phyloP scores from a whole-genome alignment of 2,888 invertebrate genomes.

The Siphlonurus alternatus region DNA sequence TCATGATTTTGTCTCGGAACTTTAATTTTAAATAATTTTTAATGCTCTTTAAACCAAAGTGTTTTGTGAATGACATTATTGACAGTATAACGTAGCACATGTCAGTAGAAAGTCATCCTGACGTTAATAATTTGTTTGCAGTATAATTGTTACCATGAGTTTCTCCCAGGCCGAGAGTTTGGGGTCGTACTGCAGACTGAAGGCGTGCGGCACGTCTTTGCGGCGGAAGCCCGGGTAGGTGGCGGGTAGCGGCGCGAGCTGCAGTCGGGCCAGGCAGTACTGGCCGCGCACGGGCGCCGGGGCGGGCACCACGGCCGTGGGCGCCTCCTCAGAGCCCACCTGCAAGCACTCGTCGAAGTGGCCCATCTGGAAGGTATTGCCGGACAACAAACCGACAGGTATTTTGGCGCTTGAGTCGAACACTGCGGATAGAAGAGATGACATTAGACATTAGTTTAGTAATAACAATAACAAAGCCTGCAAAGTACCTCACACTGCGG shows the following conservation, averaged over 20 bases:
- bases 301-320: slow-evolving; percentile 24
- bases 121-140: too few species aligned
- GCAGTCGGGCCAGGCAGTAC: slow-evolving; percentile 34
- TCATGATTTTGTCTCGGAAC: too few species aligned
- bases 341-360: slow-evolving; percentile 52
- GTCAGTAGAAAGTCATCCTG: too few species aligned
- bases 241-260: slow-evolving; percentile 1
- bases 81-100: too few species aligned
- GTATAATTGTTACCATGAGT: slow-evolving; percentile 29
- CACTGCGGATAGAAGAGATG: slow-evolving; percentile 7
- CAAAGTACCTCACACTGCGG: background rate
- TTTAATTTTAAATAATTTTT: too few species aligned
- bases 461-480: background rate
- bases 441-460: background rate
- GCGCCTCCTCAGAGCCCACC: slow-evolving; percentile 12
- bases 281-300: slow-evolving; percentile 24
- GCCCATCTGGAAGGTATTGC: slow-evolving; percentile 50
- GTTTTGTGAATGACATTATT: too few species aligned
- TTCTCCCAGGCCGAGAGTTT: slow-evolving; percentile 30
- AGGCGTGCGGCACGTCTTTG: background rate
- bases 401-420: slow-evolving; percentile 49
- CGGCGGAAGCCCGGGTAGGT: slow-evolving; percentile 6
- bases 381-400: slow-evolving; percentile 46
- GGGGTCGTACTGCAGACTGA: slow-evolving; percentile 22
- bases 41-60: too few species aligned